These are phyloP conservation scores for Monochamus alternatus DNA, from an alignment of 2,888 invertebrate species.

Conservation along the genomic window DNA sequence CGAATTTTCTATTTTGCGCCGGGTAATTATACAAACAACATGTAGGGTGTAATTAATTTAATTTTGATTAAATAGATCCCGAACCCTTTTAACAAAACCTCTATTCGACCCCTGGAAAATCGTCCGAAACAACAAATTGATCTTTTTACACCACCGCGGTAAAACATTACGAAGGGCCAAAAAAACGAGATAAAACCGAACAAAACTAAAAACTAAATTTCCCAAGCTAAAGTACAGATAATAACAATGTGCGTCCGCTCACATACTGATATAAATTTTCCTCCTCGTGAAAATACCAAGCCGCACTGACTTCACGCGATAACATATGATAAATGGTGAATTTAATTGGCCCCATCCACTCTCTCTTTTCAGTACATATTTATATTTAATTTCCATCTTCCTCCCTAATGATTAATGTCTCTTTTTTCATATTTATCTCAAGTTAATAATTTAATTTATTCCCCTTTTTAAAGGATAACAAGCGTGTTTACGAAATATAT, in stretches of 20 bases:
- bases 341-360: slow-evolving; percentile 63
- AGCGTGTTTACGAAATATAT: slow-evolving; percentile 22
- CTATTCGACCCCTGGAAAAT: slow-evolving; percentile 10
- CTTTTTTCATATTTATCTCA: slow-evolving; percentile 46
- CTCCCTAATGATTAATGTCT: slow-evolving; percentile 45
- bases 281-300: slow-evolving; percentile 63
- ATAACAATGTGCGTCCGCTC: slow-evolving; percentile 34
- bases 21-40: slow-evolving; percentile 29
- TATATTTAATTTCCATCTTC: slow-evolving; percentile 46
- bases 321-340: slow-evolving; percentile 67
- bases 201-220: slow-evolving; percentile 39
- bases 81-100: slow-evolving; percentile 33
- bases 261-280: slow-evolving; percentile 58
- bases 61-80: slow-evolving; percentile 35
- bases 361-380: slow-evolving; percentile 43
- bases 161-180: slow-evolving; percentile 24
- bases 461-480: slow-evolving; percentile 37
- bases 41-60: slow-evolving; percentile 27
- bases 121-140: slow-evolving; percentile 32
- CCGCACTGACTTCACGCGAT: slow-evolving; percentile 63
- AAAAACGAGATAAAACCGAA: slow-evolving; percentile 32
- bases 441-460: slow-evolving; percentile 42
- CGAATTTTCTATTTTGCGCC: background rate
- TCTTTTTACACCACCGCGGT: slow-evolving; percentile 19
- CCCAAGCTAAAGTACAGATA: slow-evolving; percentile 32